Evolutionary conservation across 2,888 invertebrate genomes (phyloP).

Genomic region (Machimus rusticus): DNA sequence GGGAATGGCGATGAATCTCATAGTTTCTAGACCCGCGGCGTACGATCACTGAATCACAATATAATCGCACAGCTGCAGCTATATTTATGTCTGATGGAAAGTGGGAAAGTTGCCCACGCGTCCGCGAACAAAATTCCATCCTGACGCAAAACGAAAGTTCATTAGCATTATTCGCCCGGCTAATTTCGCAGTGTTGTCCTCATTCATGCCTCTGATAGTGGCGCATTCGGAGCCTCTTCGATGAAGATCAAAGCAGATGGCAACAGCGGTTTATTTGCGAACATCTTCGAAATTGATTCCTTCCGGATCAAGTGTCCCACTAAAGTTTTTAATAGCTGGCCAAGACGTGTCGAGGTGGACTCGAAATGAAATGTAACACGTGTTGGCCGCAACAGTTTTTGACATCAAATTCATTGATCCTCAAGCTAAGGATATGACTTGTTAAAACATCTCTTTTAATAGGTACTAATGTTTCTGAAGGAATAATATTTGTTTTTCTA

Average conservation of each 20-base stretch:
- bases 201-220: conserved; percentile 22
- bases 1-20: not conserved
- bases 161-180: conserved; percentile 30
- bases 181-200: conserved; percentile 21
- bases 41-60: not conserved
- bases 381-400: not conserved
- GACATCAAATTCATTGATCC: not conserved
- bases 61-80: conserved; percentile 1
- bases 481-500: no score
- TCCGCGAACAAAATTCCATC: conserved; percentile 16
- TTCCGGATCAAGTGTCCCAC: conserved; percentile 31
- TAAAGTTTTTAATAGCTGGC: conserved; percentile 4
- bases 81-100: conserved; percentile 21
- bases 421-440: not conserved
- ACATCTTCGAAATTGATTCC: conserved; percentile 17
- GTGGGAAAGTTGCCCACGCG: not conserved
- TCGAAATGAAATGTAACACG: not conserved
- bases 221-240: not conserved
- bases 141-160: conserved; percentile 34
- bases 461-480: no score
- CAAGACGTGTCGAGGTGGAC: not conserved
- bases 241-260: conserved; percentile 23
- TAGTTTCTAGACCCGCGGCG: not conserved
- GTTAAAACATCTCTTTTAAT: no score
- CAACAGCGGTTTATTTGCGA: conserved; percentile 27